Conservation (phyloP, 2,888 invertebrate species). For the Rotaria socialis region DNA sequence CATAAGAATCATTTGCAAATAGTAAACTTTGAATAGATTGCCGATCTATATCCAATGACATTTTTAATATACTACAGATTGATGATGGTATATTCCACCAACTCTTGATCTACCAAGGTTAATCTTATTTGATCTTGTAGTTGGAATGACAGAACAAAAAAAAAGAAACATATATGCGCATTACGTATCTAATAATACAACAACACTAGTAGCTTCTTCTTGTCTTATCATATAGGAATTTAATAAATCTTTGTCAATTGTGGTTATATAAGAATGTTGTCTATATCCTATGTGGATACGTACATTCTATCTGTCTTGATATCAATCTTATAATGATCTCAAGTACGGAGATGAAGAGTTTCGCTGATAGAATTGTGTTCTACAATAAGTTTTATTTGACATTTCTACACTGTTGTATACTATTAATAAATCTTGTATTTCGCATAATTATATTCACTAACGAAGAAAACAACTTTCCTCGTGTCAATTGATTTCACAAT, state of each 20-base stretch:
- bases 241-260: neutral
- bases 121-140: neutral
- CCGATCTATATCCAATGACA: neutral
- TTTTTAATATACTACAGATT: neutral
- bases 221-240: neutral
- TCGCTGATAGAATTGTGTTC: no score
- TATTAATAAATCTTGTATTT: no score
- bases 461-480: no score
- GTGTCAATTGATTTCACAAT: no score
- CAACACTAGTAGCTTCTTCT: neutral
- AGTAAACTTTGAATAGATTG: neutral
- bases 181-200: neutral
- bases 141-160: neutral
- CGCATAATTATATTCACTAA: no score
- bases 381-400: no score
- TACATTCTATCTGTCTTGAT: neutral
- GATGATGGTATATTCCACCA: neutral
- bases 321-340: no score
- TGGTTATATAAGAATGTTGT: no score
- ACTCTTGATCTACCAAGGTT: neutral
- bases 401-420: no score
- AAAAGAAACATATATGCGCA: neutral
- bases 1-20: neutral
- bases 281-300: neutral
- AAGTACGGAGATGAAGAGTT: no score